These are phyloP conservation scores for Yponomeuta plumbellus DNA, from an alignment of 2,888 invertebrate genomes.

Conservation along the genomic window DNA sequence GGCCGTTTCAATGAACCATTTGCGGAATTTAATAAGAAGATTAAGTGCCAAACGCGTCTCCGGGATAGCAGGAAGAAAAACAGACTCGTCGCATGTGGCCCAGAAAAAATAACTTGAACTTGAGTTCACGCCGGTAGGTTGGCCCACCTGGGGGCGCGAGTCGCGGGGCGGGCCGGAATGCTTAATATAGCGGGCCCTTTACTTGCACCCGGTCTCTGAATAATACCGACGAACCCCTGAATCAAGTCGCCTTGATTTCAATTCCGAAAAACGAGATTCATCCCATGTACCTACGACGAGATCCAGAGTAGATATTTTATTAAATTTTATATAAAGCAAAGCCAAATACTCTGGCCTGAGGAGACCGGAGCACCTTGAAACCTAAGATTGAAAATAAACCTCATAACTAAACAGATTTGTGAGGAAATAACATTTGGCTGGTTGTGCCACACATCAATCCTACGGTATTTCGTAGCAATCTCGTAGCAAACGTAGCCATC, in stretches of 20 bases:
- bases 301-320: no score
- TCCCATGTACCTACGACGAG: no score
- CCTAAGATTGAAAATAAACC: no score
- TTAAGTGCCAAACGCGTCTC: constrained; percentile 46
- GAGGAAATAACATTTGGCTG: no score
- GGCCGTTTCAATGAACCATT: constrained; percentile 35
- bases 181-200: constrained; percentile 72
- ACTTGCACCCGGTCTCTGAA: constrained; percentile 66
- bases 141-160: constrained; percentile 57
- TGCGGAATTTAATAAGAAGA: constrained; percentile 63
- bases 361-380: no score
- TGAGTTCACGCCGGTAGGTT: constrained; percentile 40
- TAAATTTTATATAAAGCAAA: no score
- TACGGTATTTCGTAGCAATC: no score
- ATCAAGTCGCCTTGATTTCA: constrained; percentile 4
- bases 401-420: no score
- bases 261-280: constrained; percentile 8
- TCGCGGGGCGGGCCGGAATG: constrained; percentile 68
- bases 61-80: constrained; percentile 57
- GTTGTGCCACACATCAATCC: no score
- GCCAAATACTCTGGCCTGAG: no score
- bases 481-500: no score
- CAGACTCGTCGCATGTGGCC: constrained; percentile 59
- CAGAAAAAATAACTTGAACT: constrained; percentile 71
- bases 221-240: constrained; percentile 48